Evolutionary conservation across 2,888 invertebrate genomes (phyloP).

Genomic region (Eristalinus aeneus): DNA sequence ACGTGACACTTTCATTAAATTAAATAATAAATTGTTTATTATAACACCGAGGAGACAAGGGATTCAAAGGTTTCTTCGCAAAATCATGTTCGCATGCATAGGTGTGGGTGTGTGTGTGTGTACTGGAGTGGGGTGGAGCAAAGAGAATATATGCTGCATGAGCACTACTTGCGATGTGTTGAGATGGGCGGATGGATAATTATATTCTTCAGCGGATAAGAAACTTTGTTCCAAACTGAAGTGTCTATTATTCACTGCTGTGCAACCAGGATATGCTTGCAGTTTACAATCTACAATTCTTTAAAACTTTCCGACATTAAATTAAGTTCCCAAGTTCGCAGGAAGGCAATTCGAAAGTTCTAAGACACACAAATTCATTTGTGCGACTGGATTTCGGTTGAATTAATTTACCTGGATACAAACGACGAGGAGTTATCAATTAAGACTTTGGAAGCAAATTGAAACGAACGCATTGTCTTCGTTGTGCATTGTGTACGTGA

Average conservation of each 20-base stretch:
- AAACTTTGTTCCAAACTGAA: conserved; percentile 14
- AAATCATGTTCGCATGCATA: not conserved
- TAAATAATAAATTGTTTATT: conserved; percentile 62
- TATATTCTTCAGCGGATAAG: conserved; percentile 39
- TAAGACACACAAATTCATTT: not conserved
- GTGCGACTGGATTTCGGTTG: not conserved
- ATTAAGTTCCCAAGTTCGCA: not conserved
- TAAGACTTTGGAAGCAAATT: not conserved
- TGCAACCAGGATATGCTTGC: not conserved
- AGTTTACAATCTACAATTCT: not conserved
- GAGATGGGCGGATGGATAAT: conserved; percentile 23
- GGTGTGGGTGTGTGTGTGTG: not conserved
- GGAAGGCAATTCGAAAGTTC: not conserved
- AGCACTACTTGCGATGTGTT: not conserved
- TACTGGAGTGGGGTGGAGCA: not conserved
- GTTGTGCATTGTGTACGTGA: not conserved
- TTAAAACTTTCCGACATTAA: not conserved
- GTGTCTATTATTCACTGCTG: conserved; percentile 25
- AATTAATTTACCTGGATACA: not conserved
- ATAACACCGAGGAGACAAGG: conserved; percentile 16
- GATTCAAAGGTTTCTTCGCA: conserved; percentile 17
- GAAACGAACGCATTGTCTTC: not conserved
- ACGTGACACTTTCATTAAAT: conserved; percentile 59
- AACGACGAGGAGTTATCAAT: not conserved
- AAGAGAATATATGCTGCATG: not conserved